These are phyloP conservation scores for Chaetodon trifascialis DNA, from an alignment of 2,113 vertebrate species.

Conservation along the genomic window DNA sequence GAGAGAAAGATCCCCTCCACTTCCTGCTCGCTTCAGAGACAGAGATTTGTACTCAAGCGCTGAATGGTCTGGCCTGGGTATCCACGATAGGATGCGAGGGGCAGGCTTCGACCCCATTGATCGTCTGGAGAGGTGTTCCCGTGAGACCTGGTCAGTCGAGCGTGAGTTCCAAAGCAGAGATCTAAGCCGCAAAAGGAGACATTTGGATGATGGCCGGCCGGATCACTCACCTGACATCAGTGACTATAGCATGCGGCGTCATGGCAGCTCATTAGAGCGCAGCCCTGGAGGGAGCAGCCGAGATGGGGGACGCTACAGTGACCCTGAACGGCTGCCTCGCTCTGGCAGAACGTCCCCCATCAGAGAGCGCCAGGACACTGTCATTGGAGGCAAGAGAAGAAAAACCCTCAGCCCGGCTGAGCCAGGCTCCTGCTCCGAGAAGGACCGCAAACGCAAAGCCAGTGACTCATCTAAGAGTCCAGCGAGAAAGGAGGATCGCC, in stretches of 20 bases:
- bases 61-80: constrained; percentile 90
- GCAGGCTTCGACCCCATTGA: constrained; percentile 90
- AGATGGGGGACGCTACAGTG: constrained; percentile 88
- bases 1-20: constrained; percentile 91
- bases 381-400: constrained; percentile 86
- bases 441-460: constrained; percentile 87
- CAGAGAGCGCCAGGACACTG: constrained; percentile 87
- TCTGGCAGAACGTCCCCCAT: constrained; percentile 87
- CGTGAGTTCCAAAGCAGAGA: constrained; percentile 87
- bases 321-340: constrained; percentile 88
- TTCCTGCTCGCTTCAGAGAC: constrained; percentile 91
- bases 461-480: constrained; percentile 86
- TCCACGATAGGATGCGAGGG: constrained; percentile 88
- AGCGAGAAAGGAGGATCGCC: constrained; percentile 83
- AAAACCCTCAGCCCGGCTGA: constrained; percentile 61
- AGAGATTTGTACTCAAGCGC: constrained; percentile 88
- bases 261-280: constrained; percentile 89
- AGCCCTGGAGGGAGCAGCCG: constrained; percentile 91
- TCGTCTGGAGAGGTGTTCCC: constrained; percentile 87
- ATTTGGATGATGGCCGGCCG: constrained; percentile 87
- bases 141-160: constrained; percentile 93
- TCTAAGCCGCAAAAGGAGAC: constrained; percentile 88
- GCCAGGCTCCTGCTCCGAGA: constrained; percentile 28
- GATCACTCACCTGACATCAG: constrained; percentile 92
- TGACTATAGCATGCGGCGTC: constrained; percentile 88